Base-by-base conservation (phyloP, 2,113 vertebrate species). In the Paralichthys olivaceus region DNA sequence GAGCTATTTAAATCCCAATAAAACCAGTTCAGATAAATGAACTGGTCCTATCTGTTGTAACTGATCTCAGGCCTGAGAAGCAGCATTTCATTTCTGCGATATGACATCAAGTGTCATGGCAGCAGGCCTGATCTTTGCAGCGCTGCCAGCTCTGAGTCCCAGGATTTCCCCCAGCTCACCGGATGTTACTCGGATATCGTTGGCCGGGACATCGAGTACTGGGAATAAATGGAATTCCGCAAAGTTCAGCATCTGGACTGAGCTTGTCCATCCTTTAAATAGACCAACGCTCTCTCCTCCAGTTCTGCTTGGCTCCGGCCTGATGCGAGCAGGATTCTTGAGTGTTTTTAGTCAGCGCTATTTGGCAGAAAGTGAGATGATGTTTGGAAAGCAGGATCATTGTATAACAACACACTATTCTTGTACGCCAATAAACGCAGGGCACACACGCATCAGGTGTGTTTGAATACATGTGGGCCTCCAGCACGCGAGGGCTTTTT, bases 151-250 rank as follows among this genome's bases (percentile, higher is more conserved):
- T 62, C 72, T 22, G 60, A 82, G 78, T 86, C 84, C 88, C 87
- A 89, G 90, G 92, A 91, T 90, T 88, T 84, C 87, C 86, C 49
- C 70, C 77, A 71, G 83, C 75, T 79, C 69, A 67, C 83, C 65
- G 89, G 90, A 92, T 87, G 87, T 83, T 87, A 81, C 89, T 89
- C 70, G 1, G 77, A 87, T 90, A 88, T 90, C 85, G 47, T 76
- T 87, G 91, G 89, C 86, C 68, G 34, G 91, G 73, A 93, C 90
- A 92, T 83, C 14, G 77, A 91, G 91, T 92, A 84, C 92, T 89
- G 82, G 82, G 81, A 88, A 85, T 79, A 91, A 81, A 78, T 81
- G 88, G 73, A 88, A 89, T 87, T 80, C 86, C 85, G 83, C 85
- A 84, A 82, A 87, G 75, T 88, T 83, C 83, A 86, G 83, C 86